Conservation (phyloP, 2,888 invertebrate species). For the Alloscopus bannaensis region DNA sequence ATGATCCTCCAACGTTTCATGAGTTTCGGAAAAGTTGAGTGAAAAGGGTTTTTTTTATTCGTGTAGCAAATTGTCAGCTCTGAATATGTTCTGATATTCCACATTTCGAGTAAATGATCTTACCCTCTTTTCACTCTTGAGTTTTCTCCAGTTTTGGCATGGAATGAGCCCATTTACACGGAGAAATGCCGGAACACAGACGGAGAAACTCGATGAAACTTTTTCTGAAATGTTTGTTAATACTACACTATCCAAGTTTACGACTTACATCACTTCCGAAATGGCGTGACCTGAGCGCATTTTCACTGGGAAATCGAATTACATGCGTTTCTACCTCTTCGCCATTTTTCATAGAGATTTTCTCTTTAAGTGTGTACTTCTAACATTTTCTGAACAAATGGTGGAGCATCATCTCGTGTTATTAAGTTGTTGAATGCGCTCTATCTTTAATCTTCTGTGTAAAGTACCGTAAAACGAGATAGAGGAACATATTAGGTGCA, state of each 20-base stretch:
- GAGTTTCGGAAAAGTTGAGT: neutral
- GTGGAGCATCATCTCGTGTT: too few species aligned
- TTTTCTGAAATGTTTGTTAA: conserved; percentile 1
- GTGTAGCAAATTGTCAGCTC: conserved; percentile 54
- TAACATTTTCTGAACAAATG: conserved; percentile 16
- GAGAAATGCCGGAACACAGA: neutral
- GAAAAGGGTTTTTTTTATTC: neutral
- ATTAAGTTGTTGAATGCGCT: conserved; percentile 33
- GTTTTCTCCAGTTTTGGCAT: too few species aligned
- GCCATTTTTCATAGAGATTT: conserved; percentile 66
- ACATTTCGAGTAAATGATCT: conserved; percentile 54
- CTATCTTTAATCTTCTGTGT: conserved; percentile 20
- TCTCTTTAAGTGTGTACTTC: conserved; percentile 24
- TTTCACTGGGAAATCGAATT: conserved; percentile 73
- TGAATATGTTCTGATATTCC: conserved; percentile 54
- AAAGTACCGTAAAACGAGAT: neutral
- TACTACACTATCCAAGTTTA: conserved; percentile 25
- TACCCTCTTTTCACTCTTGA: too few species aligned
- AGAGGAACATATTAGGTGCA: neutral
- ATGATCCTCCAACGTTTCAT: conserved; percentile 7
- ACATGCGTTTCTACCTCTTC: conserved; percentile 68
- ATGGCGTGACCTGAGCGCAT: conserved; percentile 73
- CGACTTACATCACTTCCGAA: conserved; percentile 55
- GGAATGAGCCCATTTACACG: too few species aligned
- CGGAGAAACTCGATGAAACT: neutral